Percentiles rank a stretch among this genome's conserved stretches.
Conservation (phyloP, 2,888 invertebrate genomes). For the Noctua fimbriata region DNA sequence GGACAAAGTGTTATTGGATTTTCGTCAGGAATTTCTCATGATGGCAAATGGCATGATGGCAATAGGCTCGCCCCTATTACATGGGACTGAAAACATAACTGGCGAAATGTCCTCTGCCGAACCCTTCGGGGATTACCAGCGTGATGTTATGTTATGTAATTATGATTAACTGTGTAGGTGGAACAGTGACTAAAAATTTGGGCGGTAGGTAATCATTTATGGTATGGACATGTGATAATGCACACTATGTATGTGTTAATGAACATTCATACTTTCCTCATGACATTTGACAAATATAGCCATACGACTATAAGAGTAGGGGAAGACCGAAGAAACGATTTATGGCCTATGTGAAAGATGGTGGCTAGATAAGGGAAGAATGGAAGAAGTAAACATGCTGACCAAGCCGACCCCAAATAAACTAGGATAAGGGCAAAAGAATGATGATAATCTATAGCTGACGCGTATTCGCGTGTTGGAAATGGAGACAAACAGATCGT, state of each 20-base stretch:
- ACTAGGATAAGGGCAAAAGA: background rate
- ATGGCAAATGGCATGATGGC: too few relatives aligned
- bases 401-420: background rate
- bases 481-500: conserved; percentile 2
- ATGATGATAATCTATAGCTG: background rate
- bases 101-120: background rate
- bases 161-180: background rate
- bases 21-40: background rate
- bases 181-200: background rate
- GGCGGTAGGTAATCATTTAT: background rate
- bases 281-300: background rate
- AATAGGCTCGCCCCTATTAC: background rate
- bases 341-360: background rate
- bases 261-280: background rate
- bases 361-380: background rate
- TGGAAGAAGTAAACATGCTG: background rate
- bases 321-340: background rate
- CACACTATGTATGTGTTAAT: background rate
- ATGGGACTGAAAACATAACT: background rate
- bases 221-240: background rate
- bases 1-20: background rate
- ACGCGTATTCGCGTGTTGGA: conserved; percentile 14
- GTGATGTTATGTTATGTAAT: background rate
- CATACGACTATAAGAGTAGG: background rate
- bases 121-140: background rate